These are phyloP conservation scores for Erebia aethiops DNA, from an alignment of 2,888 invertebrate genomes.

Conservation along the genomic window DNA sequence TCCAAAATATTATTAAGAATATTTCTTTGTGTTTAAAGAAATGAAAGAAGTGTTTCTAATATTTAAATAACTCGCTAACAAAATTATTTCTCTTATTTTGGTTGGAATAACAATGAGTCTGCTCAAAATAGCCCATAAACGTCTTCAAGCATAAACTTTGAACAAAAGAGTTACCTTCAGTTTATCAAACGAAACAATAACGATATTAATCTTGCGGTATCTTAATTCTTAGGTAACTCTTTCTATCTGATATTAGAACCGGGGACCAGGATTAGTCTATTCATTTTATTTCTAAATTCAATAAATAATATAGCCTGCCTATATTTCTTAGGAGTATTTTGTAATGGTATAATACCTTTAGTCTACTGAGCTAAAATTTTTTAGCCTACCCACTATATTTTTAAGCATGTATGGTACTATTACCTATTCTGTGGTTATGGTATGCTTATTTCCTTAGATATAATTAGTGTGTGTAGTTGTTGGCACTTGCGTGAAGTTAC, in stretches of 20 bases:
- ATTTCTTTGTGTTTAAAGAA: neutral
- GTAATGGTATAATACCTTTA: too few relatives aligned
- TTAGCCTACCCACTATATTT: too few relatives aligned
- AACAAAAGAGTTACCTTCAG: neutral
- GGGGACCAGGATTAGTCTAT: neutral
- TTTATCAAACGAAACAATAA: slow-evolving; percentile 1
- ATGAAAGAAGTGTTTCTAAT: neutral
- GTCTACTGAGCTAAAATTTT: too few relatives aligned
- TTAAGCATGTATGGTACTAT: too few relatives aligned
- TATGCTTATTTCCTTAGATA: too few relatives aligned
- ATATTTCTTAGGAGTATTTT: too few relatives aligned
- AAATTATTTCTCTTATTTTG: neutral
- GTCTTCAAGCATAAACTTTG: neutral
- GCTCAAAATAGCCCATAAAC: neutral
- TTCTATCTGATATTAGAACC: neutral
- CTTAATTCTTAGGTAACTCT: neutral
- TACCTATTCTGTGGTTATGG: too few relatives aligned
- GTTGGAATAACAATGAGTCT: neutral
- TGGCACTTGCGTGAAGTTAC: too few relatives aligned
- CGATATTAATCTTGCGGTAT: neutral
- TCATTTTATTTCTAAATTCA: neutral
- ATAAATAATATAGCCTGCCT: too few relatives aligned
- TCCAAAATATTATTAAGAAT: too few relatives aligned
- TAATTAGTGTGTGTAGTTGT: too few relatives aligned
- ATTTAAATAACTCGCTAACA: neutral